A percentile compares a stretch with the other conserved stretches of the same genome.
phyloP scores from a whole-genome alignment of 2,888 invertebrate species.

The Diaprepes abbreviatus region DNA sequence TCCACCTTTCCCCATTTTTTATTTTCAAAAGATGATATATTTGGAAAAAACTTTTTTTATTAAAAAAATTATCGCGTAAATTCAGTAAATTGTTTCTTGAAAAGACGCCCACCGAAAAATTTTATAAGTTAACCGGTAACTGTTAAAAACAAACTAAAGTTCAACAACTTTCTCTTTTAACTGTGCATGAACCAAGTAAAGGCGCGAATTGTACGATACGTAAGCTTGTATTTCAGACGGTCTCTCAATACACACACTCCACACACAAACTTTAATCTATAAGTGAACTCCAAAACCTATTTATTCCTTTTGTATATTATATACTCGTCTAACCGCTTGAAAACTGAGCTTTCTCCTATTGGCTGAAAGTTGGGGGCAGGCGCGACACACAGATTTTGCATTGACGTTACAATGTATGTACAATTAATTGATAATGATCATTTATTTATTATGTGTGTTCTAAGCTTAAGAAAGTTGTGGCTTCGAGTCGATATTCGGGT shows the following conservation, averaged over 20 bases:
- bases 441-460: background rate
- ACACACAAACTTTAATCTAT: background rate
- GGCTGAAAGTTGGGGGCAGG: constrained; percentile 41
- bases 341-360: constrained; percentile 52
- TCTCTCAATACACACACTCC: background rate
- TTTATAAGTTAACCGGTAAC: background rate
- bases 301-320: constrained; percentile 55
- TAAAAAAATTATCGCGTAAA: background rate
- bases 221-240: background rate
- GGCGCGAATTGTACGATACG: background rate
- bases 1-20: constrained; percentile 58
- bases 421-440: background rate
- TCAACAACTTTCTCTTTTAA: constrained; percentile 17
- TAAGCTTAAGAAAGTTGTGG: background rate
- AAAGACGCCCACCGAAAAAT: background rate
- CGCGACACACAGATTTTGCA: constrained; percentile 7
- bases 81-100: background rate
- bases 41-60: background rate
- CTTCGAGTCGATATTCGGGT: too few relatives aligned
- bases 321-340: constrained; percentile 55
- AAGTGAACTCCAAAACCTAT: constrained; percentile 18
- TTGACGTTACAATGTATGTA: background rate
- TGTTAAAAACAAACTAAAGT: constrained; percentile 4
- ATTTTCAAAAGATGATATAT: background rate
- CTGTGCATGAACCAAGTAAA: background rate